Base-by-base conservation (phyloP, 2,113 vertebrate genomes). In the Bucco capensis region DNA sequence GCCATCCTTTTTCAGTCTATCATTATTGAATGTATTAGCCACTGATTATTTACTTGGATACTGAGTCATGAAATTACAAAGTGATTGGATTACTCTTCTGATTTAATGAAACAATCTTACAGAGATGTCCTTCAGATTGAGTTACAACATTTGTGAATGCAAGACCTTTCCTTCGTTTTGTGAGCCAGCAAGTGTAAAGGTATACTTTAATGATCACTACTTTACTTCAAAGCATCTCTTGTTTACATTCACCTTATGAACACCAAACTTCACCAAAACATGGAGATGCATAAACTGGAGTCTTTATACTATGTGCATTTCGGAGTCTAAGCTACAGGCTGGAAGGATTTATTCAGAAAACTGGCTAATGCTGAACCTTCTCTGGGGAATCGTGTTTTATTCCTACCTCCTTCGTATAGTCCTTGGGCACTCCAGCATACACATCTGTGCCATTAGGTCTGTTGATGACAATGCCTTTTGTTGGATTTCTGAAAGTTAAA, bases 391-490 rank as follows among this genome's bases (percentile, higher is more conserved):
- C 19, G 22, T 9, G 31, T 27, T 74, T 85, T 40, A 44, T 19
- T 78, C 96, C 97, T 97, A 99, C 99, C 25, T 98, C 97, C 8
- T 97, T 97, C 0, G 94, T 98, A 88, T 99, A 99, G 89, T 99
- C 99, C 96, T 98, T 99, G 30, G 84, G 97, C 28, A 99, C 98
- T 12, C 98, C 98, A 37, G 97, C 92, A 70, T 99, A 99, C n/a
- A 99, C 99, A 24, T 99, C 98, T 1, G 98, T 95, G 50, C 99
- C 99, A 6, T 99, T 99, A 18, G 98, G 99, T 79, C 98, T 97
- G 86, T 99, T 99, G 97, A 99, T 99, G 88, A 99, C 19, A 30
- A 98, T 85, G 14, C 99, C 99, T 21, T 98, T 98, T 12, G 99
- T 99, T 21, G 99, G 99, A 95, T 99, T 99, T 4, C 99, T 99